Conservation (phyloP, 2,113 vertebrate genomes). For the Gnathonemus longibarbis region DNA sequence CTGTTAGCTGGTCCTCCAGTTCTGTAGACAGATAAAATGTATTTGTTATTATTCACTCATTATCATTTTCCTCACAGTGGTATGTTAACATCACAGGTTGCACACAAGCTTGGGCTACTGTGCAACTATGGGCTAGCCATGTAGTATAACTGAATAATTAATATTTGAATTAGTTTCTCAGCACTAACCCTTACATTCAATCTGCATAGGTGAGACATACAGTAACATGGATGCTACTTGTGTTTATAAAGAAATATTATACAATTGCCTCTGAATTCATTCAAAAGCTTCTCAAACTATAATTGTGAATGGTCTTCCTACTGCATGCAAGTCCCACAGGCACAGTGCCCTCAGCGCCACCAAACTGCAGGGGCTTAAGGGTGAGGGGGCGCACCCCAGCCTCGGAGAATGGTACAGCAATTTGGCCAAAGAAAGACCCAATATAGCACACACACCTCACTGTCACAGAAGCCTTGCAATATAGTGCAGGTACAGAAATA, state of each 20-base stretch:
- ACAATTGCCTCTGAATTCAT: not conserved
- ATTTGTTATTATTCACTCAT: not conserved
- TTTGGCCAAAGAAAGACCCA: not conserved
- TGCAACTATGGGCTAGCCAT: not conserved
- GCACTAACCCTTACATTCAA: not conserved
- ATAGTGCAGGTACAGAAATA: not conserved
- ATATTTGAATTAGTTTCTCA: not conserved
- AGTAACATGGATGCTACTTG: not conserved
- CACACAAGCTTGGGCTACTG: not conserved
- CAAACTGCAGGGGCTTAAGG: not conserved
- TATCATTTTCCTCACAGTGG: not conserved
- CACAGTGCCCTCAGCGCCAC: not conserved
- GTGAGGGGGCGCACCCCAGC: not conserved
- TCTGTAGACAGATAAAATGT: not conserved
- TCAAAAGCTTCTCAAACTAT: not conserved
- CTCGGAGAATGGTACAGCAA: not conserved
- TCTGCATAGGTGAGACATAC: not conserved
- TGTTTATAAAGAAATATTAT: not conserved
- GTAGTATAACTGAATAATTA: not conserved
- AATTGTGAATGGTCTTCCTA: not conserved
- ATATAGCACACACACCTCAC: not conserved
- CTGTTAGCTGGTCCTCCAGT: not conserved
- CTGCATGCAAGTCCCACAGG: not conserved
- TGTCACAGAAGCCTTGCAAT: not conserved
- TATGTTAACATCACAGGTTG: not conserved